Conservation (phyloP, 2,113 vertebrate genomes). For the Budorcas taxicolor region DNA sequence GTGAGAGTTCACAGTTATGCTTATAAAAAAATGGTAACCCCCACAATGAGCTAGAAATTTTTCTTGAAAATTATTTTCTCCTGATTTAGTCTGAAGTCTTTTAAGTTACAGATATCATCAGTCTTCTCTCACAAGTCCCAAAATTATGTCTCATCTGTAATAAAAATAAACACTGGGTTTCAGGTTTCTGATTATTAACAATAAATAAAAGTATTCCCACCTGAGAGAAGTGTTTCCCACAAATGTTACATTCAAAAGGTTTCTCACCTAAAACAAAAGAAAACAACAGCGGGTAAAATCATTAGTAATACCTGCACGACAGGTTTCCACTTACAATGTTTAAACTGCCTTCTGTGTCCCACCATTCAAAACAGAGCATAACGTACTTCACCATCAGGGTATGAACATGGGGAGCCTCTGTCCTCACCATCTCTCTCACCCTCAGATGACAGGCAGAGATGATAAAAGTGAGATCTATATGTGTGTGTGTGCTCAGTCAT, state of each 20-base stretch:
- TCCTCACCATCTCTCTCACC: neutral
- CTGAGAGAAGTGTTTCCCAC: conserved; percentile 98
- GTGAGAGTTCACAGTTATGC: neutral
- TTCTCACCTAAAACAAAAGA: conserved; percentile 92
- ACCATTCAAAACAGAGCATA: neutral
- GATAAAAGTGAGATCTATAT: neutral
- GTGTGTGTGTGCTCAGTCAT: neutral
- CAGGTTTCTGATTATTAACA: conserved; percentile 66
- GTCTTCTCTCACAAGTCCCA: neutral
- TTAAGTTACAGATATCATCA: neutral
- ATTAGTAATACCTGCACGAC: neutral
- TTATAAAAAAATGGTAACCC: neutral
- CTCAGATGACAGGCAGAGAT: neutral
- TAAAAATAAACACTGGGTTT: conserved; percentile 26
- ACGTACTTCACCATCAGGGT: accelerated
- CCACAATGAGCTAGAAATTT: neutral
- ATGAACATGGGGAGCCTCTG: no score
- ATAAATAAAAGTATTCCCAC: conserved; percentile 82
- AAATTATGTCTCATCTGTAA: neutral
- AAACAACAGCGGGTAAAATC: conserved; percentile 67
- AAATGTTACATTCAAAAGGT: conserved; percentile 97
- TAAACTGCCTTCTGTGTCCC: neutral
- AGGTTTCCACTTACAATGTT: neutral
- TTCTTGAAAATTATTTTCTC: neutral
- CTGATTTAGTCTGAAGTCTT: neutral